Conservation (phyloP, 1,140 invertebrate species). For the Zelostemma sp. region DNA sequence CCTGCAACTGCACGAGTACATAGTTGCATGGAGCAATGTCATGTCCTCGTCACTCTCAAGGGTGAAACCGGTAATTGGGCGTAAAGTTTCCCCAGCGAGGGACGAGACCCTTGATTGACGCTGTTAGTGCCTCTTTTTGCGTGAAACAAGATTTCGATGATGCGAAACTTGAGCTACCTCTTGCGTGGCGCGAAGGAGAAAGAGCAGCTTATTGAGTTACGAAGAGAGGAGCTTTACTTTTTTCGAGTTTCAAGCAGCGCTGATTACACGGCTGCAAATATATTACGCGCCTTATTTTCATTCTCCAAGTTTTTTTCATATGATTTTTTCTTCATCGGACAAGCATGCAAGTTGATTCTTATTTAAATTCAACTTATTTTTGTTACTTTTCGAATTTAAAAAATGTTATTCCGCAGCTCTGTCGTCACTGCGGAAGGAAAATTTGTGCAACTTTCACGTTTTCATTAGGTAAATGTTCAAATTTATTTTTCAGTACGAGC, state of each 20-base stretch:
- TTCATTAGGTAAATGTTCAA: too few relatives aligned
- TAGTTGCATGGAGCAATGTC: constrained; percentile 11
- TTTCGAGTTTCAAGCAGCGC: not conserved
- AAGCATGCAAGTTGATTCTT: too few relatives aligned
- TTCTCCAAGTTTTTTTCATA: not conserved
- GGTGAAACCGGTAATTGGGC: constrained; percentile 42
- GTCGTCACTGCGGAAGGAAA: too few relatives aligned
- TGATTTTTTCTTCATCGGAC: not conserved
- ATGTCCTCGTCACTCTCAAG: constrained; percentile 33
- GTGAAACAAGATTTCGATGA: constrained; percentile 34
- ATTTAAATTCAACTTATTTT: not conserved
- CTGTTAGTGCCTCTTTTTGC: constrained; percentile 43
- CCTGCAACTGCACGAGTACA: not conserved
- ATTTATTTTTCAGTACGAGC: too few relatives aligned
- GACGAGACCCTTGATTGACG: constrained; percentile 37
- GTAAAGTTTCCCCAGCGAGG: constrained; percentile 37
- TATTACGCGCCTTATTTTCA: not conserved
- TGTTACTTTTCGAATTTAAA: not conserved
- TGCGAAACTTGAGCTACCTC: constrained; percentile 11
- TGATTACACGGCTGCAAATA: not conserved
- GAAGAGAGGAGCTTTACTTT: not conserved
- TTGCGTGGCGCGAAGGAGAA: constrained; percentile 3
- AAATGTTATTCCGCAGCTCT: too few relatives aligned
- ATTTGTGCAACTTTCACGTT: too few relatives aligned
- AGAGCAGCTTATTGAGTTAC: not conserved